Conservation (phyloP, 2,113 vertebrate species). For the Pantherophis guttatus region DNA sequence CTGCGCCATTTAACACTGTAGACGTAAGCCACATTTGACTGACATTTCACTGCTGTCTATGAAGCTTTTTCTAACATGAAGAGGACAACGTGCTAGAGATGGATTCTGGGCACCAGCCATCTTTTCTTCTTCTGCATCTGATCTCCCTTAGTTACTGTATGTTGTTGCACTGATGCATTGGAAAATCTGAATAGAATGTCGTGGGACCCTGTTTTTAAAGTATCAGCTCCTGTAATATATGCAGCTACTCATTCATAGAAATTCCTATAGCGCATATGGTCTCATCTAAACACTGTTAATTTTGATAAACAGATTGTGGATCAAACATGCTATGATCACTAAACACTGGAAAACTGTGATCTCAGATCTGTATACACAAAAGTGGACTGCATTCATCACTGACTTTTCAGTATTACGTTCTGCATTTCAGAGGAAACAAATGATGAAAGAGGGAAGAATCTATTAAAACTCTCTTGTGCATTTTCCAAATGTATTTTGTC, state of each 20-base stretch:
- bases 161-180: not conserved
- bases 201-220: not conserved
- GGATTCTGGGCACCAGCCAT: not conserved
- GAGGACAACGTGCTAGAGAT: not conserved
- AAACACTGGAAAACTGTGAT: not conserved
- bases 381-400: not conserved
- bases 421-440: not conserved
- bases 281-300: not conserved
- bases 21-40: not conserved
- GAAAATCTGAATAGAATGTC: not conserved
- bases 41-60: not conserved
- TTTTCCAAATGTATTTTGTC: not conserved
- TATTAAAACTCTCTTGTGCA: not conserved
- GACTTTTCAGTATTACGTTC: not conserved
- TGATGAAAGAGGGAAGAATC: not conserved
- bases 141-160: not conserved
- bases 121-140: not conserved
- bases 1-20: not conserved
- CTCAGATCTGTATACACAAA: not conserved
- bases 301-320: not conserved
- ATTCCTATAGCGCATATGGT: not conserved
- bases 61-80: not conserved
- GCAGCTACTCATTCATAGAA: not conserved
- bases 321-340: not conserved
- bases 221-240: not conserved